Evolutionary conservation across 2,888 invertebrate genomes (phyloP).

Genomic region (Leptopilina syphax): DNA sequence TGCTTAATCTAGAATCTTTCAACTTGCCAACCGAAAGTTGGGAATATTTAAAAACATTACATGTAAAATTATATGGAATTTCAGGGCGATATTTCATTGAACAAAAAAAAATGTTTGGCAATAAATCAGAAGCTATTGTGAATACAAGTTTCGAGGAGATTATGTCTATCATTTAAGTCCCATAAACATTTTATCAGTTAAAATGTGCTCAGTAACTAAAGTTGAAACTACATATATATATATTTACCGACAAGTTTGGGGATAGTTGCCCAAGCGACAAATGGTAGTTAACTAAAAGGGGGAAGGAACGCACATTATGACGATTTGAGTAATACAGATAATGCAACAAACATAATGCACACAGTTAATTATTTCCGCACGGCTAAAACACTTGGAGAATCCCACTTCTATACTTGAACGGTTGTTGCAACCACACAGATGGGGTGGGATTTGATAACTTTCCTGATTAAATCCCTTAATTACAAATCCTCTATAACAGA

Average conservation of each 20-base stretch:
- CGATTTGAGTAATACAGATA: constrained; percentile 45
- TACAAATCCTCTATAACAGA: constrained; percentile 43
- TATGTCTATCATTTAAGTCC: too few relatives aligned
- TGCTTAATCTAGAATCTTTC: background rate
- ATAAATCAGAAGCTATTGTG: background rate
- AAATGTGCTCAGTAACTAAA: background rate
- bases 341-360: constrained; percentile 56
- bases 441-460: constrained; percentile 57
- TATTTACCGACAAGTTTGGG: constrained; percentile 15
- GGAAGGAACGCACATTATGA: constrained; percentile 46
- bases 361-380: constrained; percentile 61
- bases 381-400: constrained; percentile 52
- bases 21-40: background rate
- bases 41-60: background rate
- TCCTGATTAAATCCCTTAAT: constrained; percentile 61
- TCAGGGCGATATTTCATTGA: background rate
- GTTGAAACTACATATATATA: background rate
- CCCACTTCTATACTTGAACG: constrained; percentile 45
- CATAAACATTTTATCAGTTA: constrained; percentile 6
- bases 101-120: background rate
- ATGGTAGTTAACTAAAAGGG: constrained; percentile 20
- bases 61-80: too few relatives aligned
- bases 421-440: constrained; percentile 51
- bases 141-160: background rate
- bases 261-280: constrained; percentile 14